Base-by-base conservation (phyloP, 2,888 invertebrate genomes). In the Hyles lineata region DNA sequence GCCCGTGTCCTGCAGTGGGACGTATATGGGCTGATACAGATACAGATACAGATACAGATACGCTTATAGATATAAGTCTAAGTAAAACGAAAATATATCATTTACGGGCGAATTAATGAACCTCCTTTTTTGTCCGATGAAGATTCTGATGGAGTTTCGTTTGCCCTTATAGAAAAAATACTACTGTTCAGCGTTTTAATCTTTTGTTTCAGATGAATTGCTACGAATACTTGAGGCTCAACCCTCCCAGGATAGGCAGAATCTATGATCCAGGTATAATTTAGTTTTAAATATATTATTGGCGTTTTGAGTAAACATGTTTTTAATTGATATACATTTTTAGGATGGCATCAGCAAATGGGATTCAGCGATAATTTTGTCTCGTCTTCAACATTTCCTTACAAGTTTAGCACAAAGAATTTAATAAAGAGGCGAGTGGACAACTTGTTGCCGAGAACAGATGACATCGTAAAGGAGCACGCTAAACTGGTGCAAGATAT, bases 401-500 rank as follows among this genome's bases (percentile, higher is more conserved):
- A 17, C 9, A 55, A 67, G 5, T 55, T 11, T 11, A 67, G 84
- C 73, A 73, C 43, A 70, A 29, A 63, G 71, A 73, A 74, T 70
- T 77, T 74, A 43, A 63, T 74, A 55, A 60, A 74, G 21, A 75
- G 78, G 61, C 76, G 80, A 73, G 70, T 76, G 58, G 77, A 79
- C 69, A 70, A 74, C 32, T 69, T 77, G 29, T 70, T 87, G 15
- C 83, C 87, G 2, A 86, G 84, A 55, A 81, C 83, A n/a, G 86
- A 89, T 29, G 91, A 91, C 55, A 87, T 92, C 4, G 86, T 91
- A 9, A 93, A 90, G 75, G 94, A 94, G 74, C 94, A 94, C 77
- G 94, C 94, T 0, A 93, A 94, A 79, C 83, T 94, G 29, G 94
- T 94, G 8, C 93, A 92, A 75, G 94, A 94, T 75, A 94, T 94